Conservation (phyloP, 2,113 vertebrate genomes). For the Connochaetes taurinus region DNA sequence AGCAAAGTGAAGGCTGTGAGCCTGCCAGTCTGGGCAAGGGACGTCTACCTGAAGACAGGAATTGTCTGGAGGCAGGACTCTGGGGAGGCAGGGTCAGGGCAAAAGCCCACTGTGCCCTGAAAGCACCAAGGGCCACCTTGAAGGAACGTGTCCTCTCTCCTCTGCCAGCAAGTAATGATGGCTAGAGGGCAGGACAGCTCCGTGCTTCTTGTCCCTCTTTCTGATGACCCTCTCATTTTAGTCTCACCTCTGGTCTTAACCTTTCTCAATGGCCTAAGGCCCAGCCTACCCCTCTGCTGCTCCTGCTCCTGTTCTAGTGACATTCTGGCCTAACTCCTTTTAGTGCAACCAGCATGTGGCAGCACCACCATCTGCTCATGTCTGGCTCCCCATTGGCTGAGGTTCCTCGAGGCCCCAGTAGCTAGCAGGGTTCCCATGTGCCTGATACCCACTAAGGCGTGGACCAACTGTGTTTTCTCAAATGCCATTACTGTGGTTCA, state of each 20-base stretch:
- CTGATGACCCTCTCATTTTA: not conserved
- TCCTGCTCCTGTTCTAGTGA: not conserved
- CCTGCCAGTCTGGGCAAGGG: not conserved
- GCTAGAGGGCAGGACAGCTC: not conserved
- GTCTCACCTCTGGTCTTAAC: not conserved
- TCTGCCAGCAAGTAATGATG: not conserved
- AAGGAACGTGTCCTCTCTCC: not conserved
- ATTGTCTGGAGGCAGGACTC: not conserved
- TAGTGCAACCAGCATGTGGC: not conserved
- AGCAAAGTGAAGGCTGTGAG: not conserved
- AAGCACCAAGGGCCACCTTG: not conserved
- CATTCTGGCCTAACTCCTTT: not conserved
- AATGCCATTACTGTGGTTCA: not conserved
- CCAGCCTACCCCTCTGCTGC: not conserved
- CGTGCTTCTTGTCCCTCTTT: not conserved
- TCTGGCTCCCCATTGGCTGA: not conserved
- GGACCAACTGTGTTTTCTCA: not conserved
- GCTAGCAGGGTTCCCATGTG: not conserved
- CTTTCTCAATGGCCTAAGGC: not conserved
- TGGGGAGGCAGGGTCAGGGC: not conserved
- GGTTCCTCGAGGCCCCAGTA: not conserved
- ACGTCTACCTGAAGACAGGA: not conserved
- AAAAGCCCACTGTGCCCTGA: not conserved
- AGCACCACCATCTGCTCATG: not conserved
- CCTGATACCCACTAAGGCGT: not conserved